phyloP scores from a whole-genome alignment of 2,888 invertebrate species.

The Spodoptera littoralis region DNA sequence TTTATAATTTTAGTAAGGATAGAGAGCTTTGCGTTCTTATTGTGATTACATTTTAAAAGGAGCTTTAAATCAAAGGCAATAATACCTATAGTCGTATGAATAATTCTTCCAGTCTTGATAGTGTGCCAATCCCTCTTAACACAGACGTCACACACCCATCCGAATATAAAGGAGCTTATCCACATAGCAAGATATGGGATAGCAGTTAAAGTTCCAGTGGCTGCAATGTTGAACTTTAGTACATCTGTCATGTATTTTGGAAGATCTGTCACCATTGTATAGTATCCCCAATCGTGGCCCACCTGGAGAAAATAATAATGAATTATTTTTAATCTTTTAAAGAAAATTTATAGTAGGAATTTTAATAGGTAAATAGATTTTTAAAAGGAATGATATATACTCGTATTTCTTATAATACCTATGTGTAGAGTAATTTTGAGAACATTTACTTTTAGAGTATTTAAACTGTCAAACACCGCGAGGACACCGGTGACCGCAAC shows the following conservation, averaged over 20 bases:
- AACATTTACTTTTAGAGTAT: too few species aligned
- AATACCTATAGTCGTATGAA: conserved; percentile 91
- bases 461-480: too few species aligned
- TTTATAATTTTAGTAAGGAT: too few species aligned
- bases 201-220: conserved; percentile 90
- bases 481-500: too few species aligned
- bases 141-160: conserved; percentile 92
- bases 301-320: conserved; percentile 66
- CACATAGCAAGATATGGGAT: conserved; percentile 92
- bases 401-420: too few species aligned
- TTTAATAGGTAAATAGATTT: too few species aligned
- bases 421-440: too few species aligned
- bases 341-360: too few species aligned
- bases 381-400: too few species aligned
- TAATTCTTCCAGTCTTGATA: conserved; percentile 89
- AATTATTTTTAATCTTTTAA: too few species aligned
- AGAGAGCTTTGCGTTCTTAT: too few species aligned
- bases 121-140: conserved; percentile 89
- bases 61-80: background rate
- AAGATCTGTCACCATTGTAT: conserved; percentile 92
- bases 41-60: background rate
- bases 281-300: conserved; percentile 91
- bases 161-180: conserved; percentile 90
- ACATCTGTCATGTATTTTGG: conserved; percentile 92
- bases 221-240: conserved; percentile 90